These are phyloP conservation scores for Callipepla californica DNA, from an alignment of 2,113 vertebrate genomes.

Conservation along the genomic window DNA sequence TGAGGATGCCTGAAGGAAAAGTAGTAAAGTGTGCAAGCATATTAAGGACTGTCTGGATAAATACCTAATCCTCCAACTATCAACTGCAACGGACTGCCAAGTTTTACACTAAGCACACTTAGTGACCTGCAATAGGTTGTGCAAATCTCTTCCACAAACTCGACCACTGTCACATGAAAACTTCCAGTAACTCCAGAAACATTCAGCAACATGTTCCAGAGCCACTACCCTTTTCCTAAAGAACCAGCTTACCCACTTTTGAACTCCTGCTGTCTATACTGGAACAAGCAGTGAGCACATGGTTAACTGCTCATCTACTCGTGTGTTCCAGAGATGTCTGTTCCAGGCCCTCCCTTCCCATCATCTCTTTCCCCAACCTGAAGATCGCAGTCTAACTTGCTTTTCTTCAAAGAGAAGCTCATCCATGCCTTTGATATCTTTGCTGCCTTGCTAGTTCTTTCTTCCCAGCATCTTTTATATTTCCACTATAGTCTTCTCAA, in stretches of 20 bases:
- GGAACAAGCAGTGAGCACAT: neutral
- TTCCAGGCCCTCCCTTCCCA: neutral
- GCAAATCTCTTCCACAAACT: neutral
- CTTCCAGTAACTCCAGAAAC: neutral
- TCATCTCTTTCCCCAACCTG: neutral
- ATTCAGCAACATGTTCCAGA: neutral
- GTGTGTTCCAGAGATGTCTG: no score
- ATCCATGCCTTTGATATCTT: neutral
- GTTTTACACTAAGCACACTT: neutral
- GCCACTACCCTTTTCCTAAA: neutral
- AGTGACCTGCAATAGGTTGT: neutral
- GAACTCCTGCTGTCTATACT: neutral
- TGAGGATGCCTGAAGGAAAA: neutral
- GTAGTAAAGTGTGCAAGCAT: neutral
- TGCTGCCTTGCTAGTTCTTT: neutral
- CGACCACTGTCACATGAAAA: neutral
- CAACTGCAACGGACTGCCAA: neutral
- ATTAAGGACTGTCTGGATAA: neutral
- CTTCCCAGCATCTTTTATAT: neutral
- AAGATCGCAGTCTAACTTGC: neutral
- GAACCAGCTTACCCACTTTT: neutral
- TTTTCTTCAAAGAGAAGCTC: neutral
- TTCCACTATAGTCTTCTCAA: neutral
- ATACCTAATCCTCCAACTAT: neutral
- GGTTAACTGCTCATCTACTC: no score